Percentiles rank a stretch among this genome's conserved stretches.
These are phyloP conservation scores for Thalassarche chlororhynchos DNA, from an alignment of 2,113 vertebrate species.

Conservation along the genomic window DNA sequence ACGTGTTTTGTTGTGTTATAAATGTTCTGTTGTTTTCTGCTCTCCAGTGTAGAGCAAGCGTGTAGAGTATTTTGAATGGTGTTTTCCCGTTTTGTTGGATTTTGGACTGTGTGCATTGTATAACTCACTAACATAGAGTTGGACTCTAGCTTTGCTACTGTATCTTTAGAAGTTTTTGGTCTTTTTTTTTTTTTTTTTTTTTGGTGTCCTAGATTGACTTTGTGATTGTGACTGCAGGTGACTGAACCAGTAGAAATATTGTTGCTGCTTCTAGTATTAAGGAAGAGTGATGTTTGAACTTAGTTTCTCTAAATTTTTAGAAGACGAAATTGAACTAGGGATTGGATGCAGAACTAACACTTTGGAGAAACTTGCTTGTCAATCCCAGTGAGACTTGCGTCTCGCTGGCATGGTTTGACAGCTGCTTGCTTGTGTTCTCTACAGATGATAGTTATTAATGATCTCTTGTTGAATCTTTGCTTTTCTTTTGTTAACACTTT, in stretches of 20 bases:
- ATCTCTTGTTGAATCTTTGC: not conserved
- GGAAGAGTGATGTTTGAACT: not conserved
- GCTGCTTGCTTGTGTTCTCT: not conserved
- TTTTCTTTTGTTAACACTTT: slow-evolving; percentile 5
- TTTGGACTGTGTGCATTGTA: slow-evolving; percentile 1
- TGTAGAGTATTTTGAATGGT: not conserved
- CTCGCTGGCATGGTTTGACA: not conserved
- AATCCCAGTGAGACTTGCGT: not conserved
- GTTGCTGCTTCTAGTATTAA: not conserved
- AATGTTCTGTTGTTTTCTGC: not conserved
- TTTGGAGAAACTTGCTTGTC: not conserved
- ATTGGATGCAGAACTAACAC: not conserved
- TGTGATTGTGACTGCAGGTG: not conserved
- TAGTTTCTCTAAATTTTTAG: not conserved
- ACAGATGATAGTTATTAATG: not conserved
- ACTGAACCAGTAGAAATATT: not conserved
- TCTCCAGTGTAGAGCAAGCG: not conserved
- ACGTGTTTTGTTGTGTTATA: not conserved
- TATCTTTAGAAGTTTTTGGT: not conserved
- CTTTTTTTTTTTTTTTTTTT: not conserved
- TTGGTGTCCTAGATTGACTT: not conserved
- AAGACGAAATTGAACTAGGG: not conserved
- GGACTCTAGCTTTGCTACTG: slow-evolving; percentile 6
- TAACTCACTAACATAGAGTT: slow-evolving; percentile 55
- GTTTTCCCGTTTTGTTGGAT: not conserved